Conservation (phyloP, 2,797 vertebrate genomes). For the Lutjanus argentimaculatus region DNA sequence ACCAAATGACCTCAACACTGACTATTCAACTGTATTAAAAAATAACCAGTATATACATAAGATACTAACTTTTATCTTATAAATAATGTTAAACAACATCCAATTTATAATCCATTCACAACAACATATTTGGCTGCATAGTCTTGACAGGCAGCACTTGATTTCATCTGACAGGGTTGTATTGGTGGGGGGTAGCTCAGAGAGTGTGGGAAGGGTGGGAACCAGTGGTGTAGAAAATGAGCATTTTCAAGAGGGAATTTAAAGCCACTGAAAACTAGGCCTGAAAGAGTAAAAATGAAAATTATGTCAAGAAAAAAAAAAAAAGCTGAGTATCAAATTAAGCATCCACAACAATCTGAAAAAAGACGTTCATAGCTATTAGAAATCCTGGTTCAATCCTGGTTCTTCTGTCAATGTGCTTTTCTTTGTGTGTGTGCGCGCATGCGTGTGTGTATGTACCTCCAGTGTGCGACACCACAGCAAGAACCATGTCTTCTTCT, state of each 20-base stretch:
- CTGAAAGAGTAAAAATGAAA: too few species aligned
- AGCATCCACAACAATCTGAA: too few species aligned
- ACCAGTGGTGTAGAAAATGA: neutral
- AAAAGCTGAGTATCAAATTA: too few species aligned
- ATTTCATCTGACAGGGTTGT: too few species aligned
- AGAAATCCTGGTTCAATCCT: too few species aligned
- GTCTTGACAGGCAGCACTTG: neutral
- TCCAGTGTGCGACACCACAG: conserved; percentile 87
- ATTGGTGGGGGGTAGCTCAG: too few species aligned
- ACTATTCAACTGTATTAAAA: neutral
- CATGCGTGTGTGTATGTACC: conserved; percentile 80
- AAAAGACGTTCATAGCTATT: too few species aligned
- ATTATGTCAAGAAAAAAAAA: too few species aligned
- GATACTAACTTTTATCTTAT: neutral
- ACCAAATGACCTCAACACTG: neutral
- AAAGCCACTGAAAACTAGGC: conserved; percentile 12
- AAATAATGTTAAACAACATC: neutral
- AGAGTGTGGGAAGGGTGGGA: neutral
- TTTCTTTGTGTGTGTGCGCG: conserved; percentile 5
- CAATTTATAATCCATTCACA: neutral
- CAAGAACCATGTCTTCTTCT: conserved; percentile 92
- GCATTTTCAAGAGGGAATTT: neutral
- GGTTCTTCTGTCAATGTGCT: neutral
- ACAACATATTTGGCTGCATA: neutral
- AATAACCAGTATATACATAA: too few species aligned